Base-by-base conservation (phyloP, 2,113 vertebrate genomes). In the Oncorhynchus masou region DNA sequence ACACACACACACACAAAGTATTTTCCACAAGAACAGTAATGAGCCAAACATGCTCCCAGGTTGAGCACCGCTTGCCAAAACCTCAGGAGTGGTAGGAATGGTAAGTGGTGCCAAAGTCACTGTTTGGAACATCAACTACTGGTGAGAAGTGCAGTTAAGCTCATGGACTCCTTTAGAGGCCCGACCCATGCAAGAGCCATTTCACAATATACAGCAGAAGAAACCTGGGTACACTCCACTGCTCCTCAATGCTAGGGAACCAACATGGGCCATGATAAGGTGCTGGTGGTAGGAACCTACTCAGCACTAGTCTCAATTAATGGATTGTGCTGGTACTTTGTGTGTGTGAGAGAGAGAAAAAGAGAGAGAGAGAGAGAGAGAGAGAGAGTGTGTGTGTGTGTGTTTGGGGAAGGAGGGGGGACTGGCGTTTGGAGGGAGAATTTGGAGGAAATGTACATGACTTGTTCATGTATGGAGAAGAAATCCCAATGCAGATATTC, bases 111-210 rank as follows among this genome's bases (percentile, higher is more conserved):
- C 20, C 68, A 62, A 70, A 82, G 79, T 83, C 84, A 74, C 25
- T 83, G 80, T 77, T 77, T 86, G 74, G 70, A 79, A 76, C 81
- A 71, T 39, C 60, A 82, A 83, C 80, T 83, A 71, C 74, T 34
- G 74, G 22, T 69, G 67, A 60, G 39, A 74, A 71, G 70, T 77
- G 84, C 74, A 76, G 82, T 57, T 84, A 75, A 82, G 82, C 85
- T 84, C 68, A 13, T 68, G 49, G 76, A 74, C 79, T 76, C 75
- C 48, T 81, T 73, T 65, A 73, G 65, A 70, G 76, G 51, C n/a
- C 60, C 0, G 51, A 45, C 68, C 79, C 39, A 64, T 12, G 60
- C 73, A 64, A 27, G 16, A 74, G 76, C 62, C 78, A 9, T 73
- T 75, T 82, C 57, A 78, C 57, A 75, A 67, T 70, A 79, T 49